Percentiles rank a stretch among this genome's conserved stretches.
Conservation (phyloP, 2,888 invertebrate genomes). For the Allygus modestus region DNA sequence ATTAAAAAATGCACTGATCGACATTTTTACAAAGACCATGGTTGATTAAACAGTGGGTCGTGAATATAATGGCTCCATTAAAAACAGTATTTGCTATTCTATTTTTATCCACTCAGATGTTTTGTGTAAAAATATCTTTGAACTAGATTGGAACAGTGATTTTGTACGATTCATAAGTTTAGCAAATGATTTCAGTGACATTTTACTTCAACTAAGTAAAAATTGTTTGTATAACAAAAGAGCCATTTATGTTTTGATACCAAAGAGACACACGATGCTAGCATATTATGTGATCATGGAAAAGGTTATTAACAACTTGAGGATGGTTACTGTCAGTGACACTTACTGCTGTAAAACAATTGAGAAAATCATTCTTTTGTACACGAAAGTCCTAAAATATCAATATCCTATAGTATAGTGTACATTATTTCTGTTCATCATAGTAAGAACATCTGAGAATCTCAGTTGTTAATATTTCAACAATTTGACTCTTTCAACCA, state of each 20-base stretch:
- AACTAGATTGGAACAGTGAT: not conserved
- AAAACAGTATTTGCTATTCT: too few species aligned
- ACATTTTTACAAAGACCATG: too few species aligned
- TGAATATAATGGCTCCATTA: too few species aligned
- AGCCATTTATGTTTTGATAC: not conserved
- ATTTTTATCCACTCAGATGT: not conserved
- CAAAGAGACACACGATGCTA: not conserved
- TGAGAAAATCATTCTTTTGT: not conserved
- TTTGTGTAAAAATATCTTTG: not conserved
- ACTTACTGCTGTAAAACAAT: slow-evolving; percentile 43
- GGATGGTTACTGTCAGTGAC: not conserved
- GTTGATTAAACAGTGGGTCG: too few species aligned
- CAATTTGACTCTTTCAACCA: slow-evolving; percentile 5
- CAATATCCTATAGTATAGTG: not conserved
- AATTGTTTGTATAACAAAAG: not conserved
- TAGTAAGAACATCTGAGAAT: slow-evolving; percentile 14
- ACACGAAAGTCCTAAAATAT: not conserved
- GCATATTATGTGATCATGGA: not conserved
- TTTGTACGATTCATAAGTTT: not conserved
- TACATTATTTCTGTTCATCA: slow-evolving; percentile 26
- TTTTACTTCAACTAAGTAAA: not conserved
- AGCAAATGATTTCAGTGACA: not conserved
- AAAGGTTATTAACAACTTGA: not conserved
- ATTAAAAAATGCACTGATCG: too few species aligned
- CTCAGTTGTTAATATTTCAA: not conserved